These are phyloP conservation scores for Marronus borbonicus DNA, from an alignment of 2,888 invertebrate species.

Conservation along the genomic window DNA sequence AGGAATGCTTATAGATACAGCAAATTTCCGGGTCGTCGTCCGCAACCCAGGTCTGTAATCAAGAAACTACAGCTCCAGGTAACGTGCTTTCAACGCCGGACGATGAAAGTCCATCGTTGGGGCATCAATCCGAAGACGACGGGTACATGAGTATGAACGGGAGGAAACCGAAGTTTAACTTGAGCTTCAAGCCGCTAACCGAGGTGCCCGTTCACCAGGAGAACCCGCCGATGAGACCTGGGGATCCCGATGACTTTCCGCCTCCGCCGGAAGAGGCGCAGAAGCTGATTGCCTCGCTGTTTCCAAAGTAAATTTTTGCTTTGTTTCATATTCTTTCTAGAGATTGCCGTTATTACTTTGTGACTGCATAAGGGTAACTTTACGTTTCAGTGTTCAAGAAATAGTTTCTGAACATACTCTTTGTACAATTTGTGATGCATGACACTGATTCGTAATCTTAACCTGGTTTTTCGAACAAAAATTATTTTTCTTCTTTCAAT, in stretches of 20 bases:
- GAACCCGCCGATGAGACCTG: constrained; percentile 69
- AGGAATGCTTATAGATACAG: constrained; percentile 69
- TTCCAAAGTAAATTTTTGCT: constrained; percentile 78
- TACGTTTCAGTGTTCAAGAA: no score
- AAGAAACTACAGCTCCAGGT: constrained; percentile 71
- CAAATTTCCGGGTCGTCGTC: constrained; percentile 66
- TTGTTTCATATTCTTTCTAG: neutral
- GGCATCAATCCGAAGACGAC: constrained; percentile 92
- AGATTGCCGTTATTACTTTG: no score
- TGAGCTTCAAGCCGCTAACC: constrained; percentile 78
- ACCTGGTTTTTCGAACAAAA: no score
- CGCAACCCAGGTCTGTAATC: constrained; percentile 64
- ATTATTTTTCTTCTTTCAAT: no score
- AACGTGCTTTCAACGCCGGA: constrained; percentile 72
- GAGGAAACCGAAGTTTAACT: constrained; percentile 83
- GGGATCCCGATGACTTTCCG: constrained; percentile 74
- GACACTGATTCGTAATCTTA: no score
- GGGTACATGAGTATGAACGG: constrained; percentile 95
- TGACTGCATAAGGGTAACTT: no score
- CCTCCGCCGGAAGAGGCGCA: constrained; percentile 86
- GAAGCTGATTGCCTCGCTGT: constrained; percentile 81
- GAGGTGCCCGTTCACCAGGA: constrained; percentile 73
- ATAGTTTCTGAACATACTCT: no score
- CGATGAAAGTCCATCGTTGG: constrained; percentile 84
- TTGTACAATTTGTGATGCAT: no score